Evolutionary conservation across 1,140 invertebrate species (phyloP), one percentile per base, ranked within the genome.

Genomic region (Meteorus sp.): DNA sequence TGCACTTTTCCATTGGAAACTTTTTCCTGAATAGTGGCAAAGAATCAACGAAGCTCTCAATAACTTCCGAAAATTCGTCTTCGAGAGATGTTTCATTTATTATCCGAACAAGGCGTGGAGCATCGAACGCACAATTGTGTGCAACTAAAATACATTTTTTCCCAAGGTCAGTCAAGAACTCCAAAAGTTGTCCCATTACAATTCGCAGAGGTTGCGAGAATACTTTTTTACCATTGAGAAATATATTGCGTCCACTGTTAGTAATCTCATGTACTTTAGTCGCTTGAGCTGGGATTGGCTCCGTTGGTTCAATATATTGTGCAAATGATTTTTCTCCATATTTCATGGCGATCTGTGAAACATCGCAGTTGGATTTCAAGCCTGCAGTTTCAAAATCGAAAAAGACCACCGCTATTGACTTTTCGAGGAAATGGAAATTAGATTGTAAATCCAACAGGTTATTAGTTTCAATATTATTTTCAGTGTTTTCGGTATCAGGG

Each of bases 111-210:
- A 61, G 4, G 35, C 54, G 33, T 4, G 54, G 48, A 8, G 54
- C 53, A 57, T 57, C 48, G 17, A 61, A 61, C 5, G 37, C 15
- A 39, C 47, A 56, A 33, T 61, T 61, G 19, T 57, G 54, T 4
- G 60, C 54, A 35, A 61, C 37, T 15, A 61, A 44, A 20, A 61
- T 11, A 27, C 54, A 61, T 1, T 8, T 17, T 8, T 61, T 57
- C 1, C 13, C 13, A 5, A 27, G 19, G 9, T 15, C 17, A 23
- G 23, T 6, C 2, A 45, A 45, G 43, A 44, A 61, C 27, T 52
- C 4, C 2, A 61, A 15, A 7, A 61, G 27, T 17, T 45, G 19
- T 23, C 22, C 15, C 3, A 39, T 4, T n/a, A 39, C 35, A 7
- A 39, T 4, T 15, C 15, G 29, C 19, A 56, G 23, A 11, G 41